These are phyloP conservation scores for Porites evermanni DNA, from an alignment of 92 coral and sea anemone species.

Conservation along the genomic window DNA sequence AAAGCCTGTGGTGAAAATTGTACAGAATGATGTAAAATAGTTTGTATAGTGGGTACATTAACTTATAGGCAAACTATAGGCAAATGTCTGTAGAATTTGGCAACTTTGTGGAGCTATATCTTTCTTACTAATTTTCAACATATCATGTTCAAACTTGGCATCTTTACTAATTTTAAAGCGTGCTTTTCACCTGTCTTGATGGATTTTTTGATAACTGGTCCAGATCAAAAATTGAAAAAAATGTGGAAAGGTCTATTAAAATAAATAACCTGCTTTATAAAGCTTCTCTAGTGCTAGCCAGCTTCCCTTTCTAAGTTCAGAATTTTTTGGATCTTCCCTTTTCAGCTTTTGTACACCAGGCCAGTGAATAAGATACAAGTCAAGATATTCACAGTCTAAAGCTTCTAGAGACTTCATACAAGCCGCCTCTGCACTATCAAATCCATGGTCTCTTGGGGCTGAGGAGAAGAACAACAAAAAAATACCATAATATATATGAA, in stretches of 20 bases:
- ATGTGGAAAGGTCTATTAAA: background rate
- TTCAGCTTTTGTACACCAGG: slow-evolving; percentile 91
- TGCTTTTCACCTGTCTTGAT: too few relatives aligned
- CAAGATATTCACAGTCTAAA: slow-evolving; percentile 84
- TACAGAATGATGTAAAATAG: too few relatives aligned
- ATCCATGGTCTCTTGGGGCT: slow-evolving; percentile 95
- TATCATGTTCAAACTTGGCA: too few relatives aligned
- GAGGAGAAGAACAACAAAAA: background rate
- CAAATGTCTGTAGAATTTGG: too few relatives aligned
- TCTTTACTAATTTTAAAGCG: too few relatives aligned
- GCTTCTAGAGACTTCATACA: slow-evolving; percentile 73
- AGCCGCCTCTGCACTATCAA: slow-evolving; percentile 76
- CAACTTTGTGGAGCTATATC: too few relatives aligned
- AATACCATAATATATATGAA: background rate
- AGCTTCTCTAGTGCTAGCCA: slow-evolving; percentile 94
- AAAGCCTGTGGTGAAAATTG: too few relatives aligned
- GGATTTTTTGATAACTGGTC: too few relatives aligned
- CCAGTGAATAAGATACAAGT: slow-evolving; percentile 94
- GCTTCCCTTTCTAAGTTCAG: slow-evolving; percentile 74
- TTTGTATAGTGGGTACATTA: too few relatives aligned
- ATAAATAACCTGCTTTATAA: slow-evolving; percentile 67
- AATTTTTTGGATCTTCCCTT: slow-evolving; percentile 86
- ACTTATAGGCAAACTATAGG: too few relatives aligned
- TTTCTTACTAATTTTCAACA: too few relatives aligned
- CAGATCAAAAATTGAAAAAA: too few relatives aligned